Conservation (phyloP, 2,797 vertebrate genomes). For the Florisuga fusca region DNA sequence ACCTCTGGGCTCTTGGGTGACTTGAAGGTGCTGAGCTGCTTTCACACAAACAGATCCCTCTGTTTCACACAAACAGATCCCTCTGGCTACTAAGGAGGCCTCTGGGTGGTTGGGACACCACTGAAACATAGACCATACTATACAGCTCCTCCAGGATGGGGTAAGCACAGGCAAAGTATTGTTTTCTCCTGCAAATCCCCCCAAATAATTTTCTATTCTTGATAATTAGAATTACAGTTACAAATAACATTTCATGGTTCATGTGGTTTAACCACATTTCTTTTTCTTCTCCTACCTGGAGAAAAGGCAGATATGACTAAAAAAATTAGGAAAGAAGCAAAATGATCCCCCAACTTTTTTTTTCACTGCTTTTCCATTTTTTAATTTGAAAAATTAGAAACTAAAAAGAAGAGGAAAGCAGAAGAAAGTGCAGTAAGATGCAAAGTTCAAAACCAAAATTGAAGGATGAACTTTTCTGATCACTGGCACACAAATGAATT, state of each 20-base stretch:
- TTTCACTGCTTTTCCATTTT: neutral
- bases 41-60: neutral
- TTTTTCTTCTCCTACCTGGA: neutral
- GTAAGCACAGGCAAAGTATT: neutral
- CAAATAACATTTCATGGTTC: neutral
- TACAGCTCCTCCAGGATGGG: neutral
- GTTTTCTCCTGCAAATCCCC: neutral
- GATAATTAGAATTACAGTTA: neutral
- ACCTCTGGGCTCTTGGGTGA: accelerated
- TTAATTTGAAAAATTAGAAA: neutral
- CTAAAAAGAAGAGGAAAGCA: neutral
- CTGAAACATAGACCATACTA: neutral
- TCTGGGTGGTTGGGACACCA: neutral
- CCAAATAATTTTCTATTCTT: neutral
- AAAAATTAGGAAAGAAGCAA: neutral
- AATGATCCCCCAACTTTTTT: neutral
- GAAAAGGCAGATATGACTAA: neutral
- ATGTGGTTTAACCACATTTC: neutral
- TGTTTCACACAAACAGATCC: neutral
- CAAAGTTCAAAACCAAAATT: neutral
- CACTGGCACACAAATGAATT: neutral
- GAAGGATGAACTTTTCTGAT: neutral
- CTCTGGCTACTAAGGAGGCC: neutral
- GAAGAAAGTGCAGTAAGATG: neutral
- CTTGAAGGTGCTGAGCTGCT: neutral